A percentile compares a stretch with the other conserved stretches of the same genome.
Evolutionary conservation across 35 echinoderm and acorn worm species (phyloP).

Genomic region (Diadema setosum): DNA sequence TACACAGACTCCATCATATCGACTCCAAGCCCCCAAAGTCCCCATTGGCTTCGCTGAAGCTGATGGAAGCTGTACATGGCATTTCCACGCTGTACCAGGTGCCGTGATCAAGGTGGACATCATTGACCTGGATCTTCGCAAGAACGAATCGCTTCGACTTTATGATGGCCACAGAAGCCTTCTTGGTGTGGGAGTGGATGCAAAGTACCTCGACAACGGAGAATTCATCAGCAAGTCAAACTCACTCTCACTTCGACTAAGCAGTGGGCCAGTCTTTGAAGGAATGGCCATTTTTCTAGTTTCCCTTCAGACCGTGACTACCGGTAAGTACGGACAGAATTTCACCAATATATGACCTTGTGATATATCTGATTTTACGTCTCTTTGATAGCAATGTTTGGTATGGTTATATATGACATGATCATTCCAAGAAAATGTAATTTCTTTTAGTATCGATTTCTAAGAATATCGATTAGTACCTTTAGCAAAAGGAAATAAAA

Average conservation of each 20-base stretch:
- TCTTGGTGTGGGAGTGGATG: not conserved
- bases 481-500: no score
- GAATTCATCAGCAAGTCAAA: not conserved
- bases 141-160: not conserved
- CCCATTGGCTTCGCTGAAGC: not conserved
- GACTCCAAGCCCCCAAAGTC: not conserved
- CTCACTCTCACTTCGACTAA: not conserved
- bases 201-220: not conserved
- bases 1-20: not conserved
- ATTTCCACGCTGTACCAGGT: not conserved
- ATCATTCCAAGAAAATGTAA: no score
- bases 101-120: not conserved
- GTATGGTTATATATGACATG: no score
- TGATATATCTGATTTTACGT: no score
- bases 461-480: no score
- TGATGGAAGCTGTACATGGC: not conserved
- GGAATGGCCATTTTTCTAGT: not conserved
- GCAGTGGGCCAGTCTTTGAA: not conserved
- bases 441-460: no score
- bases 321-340: not conserved
- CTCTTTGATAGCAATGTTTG: no score
- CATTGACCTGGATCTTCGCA: not conserved
- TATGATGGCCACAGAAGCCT: not conserved
- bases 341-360: not conserved
- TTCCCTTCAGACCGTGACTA: not conserved